Evolutionary conservation across 37 sponge, comb jelly and placozoan species (phyloP).

Genomic region (Chondrilla cf. caribensis): DNA sequence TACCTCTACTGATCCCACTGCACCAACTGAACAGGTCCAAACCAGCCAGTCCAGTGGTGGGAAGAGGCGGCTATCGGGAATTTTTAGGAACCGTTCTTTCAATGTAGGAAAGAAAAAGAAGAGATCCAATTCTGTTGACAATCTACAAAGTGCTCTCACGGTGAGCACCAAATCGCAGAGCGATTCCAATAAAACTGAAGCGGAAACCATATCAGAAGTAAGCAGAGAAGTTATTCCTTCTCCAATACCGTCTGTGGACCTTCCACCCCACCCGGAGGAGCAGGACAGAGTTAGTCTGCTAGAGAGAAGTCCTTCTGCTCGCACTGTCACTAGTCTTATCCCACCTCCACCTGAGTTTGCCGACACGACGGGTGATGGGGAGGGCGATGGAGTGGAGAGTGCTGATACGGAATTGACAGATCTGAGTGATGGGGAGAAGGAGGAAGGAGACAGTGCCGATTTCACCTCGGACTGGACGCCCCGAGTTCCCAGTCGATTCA

Average conservation of each 20-base stretch:
- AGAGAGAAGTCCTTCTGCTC: neutral
- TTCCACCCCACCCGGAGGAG: no score
- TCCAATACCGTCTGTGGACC: no score
- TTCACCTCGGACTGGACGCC: constrained; percentile 12
- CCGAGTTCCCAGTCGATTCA: neutral
- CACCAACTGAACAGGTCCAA: neutral
- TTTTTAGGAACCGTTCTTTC: neutral
- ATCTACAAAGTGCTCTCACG: neutral
- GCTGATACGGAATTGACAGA: no score
- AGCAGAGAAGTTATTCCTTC: no score
- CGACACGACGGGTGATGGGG: neutral
- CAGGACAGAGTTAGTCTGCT: no score
- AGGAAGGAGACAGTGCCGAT: neutral
- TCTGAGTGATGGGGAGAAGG: no score
- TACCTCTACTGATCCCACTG: neutral
- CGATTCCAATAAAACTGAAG: no score
- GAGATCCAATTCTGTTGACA: neutral
- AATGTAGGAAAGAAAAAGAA: neutral
- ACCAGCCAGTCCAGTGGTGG: neutral
- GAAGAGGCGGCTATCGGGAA: neutral
- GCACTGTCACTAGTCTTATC: neutral
- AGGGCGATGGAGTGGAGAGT: neutral
- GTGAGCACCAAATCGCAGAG: no score
- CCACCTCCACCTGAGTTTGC: constrained; percentile 16
- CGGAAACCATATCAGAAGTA: no score